Base-by-base conservation (phyloP, 2,113 vertebrate genomes). In the Sinocyclocheilus anophthalmus region DNA sequence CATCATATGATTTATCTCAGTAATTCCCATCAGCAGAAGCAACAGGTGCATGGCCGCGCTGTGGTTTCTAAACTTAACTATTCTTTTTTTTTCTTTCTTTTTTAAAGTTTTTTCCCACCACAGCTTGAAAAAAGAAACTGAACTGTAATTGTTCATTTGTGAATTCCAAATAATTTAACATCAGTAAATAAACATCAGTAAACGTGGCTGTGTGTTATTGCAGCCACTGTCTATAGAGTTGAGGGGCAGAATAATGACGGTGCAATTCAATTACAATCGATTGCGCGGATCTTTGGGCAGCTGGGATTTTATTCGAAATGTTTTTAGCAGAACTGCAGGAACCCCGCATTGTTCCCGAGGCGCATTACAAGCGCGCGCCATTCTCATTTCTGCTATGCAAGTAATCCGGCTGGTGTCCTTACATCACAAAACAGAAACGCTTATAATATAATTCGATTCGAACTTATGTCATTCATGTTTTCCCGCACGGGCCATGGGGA, bases 251-350 rank as follows among this genome's bases (percentile, higher is more conserved):
- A 89, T 90, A 89, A 89, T 91, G 90, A 90, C 89, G 89, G 86
- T 89, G 83, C 10, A 76, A 89, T 91, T 78, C 86, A 87, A 93
- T 92, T 92, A 92, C 88, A 92, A 91, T 91, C 77, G 75, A 92
- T 92, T 92, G 91, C 91, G 83, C 84, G 87, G 87, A 77, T 86
- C 87, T 89, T 86, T 82, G 90, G 85, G 91, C 93, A 88, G 93
- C 91, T 90, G 90, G 91, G 91, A 90, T 89, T 94, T 92, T 92
- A 89, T 94, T 93, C 93, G 90, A 93, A 92, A 90, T 92, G 91
- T 94, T 95, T 95, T 94, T 92, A 94, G 88, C 89, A 87, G 88
- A 93, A 90, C 92, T 76, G 93, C 93, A 94, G 94, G 95, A 95
- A 94, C 94, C 93, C 93, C 91, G 90, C 90, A 93, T 95, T 95